phyloP scores from a whole-genome alignment of 2,113 vertebrate genomes.

The Corapipo altera region DNA sequence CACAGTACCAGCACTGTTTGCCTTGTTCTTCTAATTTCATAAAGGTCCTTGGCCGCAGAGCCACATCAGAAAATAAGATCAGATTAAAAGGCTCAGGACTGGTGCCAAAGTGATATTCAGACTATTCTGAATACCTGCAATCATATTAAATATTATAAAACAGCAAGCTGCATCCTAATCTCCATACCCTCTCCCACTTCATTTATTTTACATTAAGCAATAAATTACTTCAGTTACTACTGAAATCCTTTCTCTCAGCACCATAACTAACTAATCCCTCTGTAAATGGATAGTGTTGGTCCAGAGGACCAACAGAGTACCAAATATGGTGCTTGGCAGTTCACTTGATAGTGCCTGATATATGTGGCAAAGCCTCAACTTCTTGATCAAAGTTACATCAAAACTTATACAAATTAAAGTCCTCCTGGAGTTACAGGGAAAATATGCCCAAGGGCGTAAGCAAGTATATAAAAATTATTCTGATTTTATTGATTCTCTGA shows the following conservation, averaged over 20 bases:
- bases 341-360: not conserved
- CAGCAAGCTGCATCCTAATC: not conserved
- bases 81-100: not conserved
- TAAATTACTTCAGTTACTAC: not conserved
- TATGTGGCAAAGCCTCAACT: not conserved
- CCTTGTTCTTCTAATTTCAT: not conserved
- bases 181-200: not conserved
- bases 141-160: conserved; percentile 10
- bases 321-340: not conserved
- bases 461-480: not conserved
- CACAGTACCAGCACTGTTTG: not conserved
- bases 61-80: not conserved
- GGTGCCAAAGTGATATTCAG: not conserved
- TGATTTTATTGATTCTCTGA: not conserved
- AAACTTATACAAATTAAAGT: not conserved
- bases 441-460: not conserved
- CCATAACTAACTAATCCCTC: conserved; percentile 24
- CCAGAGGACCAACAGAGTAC: not conserved
- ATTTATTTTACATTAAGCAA: conserved; percentile 27
- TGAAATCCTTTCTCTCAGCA: not conserved
- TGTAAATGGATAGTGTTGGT: not conserved
- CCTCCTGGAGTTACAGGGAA: not conserved
- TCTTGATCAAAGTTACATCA: not conserved
- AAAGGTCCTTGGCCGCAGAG: not conserved
- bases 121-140: not conserved